These are phyloP conservation scores for Sphenopsis melanotis DNA, from an alignment of 2,797 vertebrate genomes.

Conservation along the genomic window DNA sequence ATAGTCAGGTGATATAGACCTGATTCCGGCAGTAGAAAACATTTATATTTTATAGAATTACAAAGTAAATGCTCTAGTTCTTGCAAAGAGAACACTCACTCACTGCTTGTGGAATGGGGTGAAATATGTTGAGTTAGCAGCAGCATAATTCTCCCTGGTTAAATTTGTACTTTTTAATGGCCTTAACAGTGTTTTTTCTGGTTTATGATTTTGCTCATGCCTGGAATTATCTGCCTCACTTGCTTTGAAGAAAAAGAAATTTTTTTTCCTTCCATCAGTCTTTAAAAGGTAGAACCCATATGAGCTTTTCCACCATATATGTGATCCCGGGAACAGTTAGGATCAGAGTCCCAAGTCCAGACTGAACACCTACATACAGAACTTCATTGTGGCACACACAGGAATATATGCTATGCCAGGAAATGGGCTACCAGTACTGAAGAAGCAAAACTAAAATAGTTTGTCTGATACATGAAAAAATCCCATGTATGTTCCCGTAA, in stretches of 20 bases:
- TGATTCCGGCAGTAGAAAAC: neutral
- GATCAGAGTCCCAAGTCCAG: neutral
- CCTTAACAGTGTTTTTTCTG: neutral
- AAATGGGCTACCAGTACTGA: neutral
- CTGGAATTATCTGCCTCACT: neutral
- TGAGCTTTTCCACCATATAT: neutral
- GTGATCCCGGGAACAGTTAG: neutral
- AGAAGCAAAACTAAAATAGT: neutral
- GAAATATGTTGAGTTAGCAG: neutral
- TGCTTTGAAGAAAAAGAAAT: neutral
- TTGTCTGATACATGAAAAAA: neutral
- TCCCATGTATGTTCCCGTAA: fast-evolving
- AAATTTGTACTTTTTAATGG: neutral
- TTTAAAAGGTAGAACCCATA: neutral
- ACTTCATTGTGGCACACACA: neutral
- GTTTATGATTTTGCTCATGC: neutral
- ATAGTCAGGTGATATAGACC: neutral
- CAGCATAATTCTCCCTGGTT: neutral
- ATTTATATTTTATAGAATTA: neutral
- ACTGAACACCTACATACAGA: neutral
- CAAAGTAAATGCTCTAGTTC: neutral
- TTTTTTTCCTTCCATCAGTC: neutral
- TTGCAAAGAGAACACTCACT: neutral
- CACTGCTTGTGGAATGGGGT: neutral
- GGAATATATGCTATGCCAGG: neutral